Base-by-base conservation (phyloP, 1,140 invertebrate species). In the Akabosia matsudoensis region DNA sequence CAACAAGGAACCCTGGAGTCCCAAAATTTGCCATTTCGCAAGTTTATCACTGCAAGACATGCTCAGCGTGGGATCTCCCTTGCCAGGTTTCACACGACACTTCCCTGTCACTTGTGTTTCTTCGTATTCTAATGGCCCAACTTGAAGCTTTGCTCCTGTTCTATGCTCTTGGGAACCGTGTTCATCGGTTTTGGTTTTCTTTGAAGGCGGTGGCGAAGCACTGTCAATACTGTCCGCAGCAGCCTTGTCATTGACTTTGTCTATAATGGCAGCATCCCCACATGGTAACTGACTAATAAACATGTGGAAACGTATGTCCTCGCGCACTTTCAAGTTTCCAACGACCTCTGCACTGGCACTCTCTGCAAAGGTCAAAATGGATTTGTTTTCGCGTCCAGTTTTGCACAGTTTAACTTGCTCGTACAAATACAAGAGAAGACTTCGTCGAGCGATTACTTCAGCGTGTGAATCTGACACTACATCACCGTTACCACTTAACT, bases 11-110 rank as follows among this genome's bases (percentile, higher is more conserved):
- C 96, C 96, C 83, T 90, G 88, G 51, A 95, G 83, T 0, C 95
- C 95, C 54, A 95, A 80, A 76, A 92, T 85, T 83, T 92, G 91
- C 96, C 96, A 98, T 76, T 91, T 90, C 7, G 93, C 89, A 1
- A 97, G 86, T 88, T 97, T 98, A 85, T 98, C 96, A 84, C 94
- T 97, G 85, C 96, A 97, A 0, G 93, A 96, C 78, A 97, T 89
- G 52, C 93, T 96, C 16, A 93, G 82, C 0, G 96, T 97, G 56
- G 90, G 90, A 84, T 96, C 91, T 0, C 96, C 96, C 83, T 94
- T 86, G 0, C 96, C 96, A 61, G 96, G 96, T 85, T 98, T 98
- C 1, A 91, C 96, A 70, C 96, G 87, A 10, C 97, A 87, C 51
- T 89, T 90, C 24, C 92, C 92, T 0, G 90, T 83, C 14, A 86